Conservation (phyloP, 2,888 invertebrate genomes). For the Lissocephala sabroskyi region DNA sequence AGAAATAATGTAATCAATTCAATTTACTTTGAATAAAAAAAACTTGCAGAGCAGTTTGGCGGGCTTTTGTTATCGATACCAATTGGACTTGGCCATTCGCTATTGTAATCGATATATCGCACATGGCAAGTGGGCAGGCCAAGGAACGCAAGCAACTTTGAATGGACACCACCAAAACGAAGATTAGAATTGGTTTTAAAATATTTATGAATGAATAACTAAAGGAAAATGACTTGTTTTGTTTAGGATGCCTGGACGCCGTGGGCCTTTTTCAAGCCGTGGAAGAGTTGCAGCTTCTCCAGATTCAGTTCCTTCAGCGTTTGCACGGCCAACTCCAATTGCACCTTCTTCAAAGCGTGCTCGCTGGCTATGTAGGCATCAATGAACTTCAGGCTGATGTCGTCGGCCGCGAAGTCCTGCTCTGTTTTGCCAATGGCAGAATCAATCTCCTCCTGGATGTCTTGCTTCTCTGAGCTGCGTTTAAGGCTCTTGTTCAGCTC, state of each 20-base stretch:
- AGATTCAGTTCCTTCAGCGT: conserved; percentile 79
- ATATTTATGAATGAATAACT: conserved; percentile 29
- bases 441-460: conserved; percentile 74
- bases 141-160: too few species aligned
- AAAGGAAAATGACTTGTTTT: background rate
- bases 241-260: conserved; percentile 72
- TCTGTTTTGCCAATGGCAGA: conserved; percentile 75
- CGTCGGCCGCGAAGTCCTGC: conserved; percentile 74
- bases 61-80: too few species aligned
- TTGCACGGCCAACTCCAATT: conserved; percentile 81
- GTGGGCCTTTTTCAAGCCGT: conserved; percentile 80
- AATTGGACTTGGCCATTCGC: too few species aligned
- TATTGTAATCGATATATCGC: too few species aligned
- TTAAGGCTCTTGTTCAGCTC: conserved; percentile 45
- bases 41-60: too few species aligned
- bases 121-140: too few species aligned
- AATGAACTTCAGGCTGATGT: conserved; percentile 75
- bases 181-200: conserved; percentile 3
- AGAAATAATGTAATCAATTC: too few species aligned
- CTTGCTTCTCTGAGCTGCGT: conserved; percentile 44
- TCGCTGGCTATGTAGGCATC: conserved; percentile 76
- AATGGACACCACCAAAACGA: background rate
- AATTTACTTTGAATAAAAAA: too few species aligned
- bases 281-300: conserved; percentile 75
- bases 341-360: conserved; percentile 78